Base-by-base conservation (phyloP, 2,797 vertebrate genomes). In the Coendou prehensilis region DNA sequence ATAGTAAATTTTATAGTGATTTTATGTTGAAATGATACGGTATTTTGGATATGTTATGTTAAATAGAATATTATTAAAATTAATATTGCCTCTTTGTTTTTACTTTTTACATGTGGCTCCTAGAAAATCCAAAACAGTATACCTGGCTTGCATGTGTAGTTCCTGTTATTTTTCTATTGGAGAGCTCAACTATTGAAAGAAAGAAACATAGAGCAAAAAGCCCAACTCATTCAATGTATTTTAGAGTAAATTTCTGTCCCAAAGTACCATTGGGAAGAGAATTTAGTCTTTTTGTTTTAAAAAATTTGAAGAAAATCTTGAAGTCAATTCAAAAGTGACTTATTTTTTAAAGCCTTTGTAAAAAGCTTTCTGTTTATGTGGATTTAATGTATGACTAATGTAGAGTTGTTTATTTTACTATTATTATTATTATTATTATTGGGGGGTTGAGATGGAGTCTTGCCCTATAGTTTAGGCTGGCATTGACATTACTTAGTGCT, bases 251-350 rank as follows among this genome's bases (percentile, higher is more conserved):
- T 97, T 96, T 87, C n/a, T 97, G 20, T 79, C 94, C 61, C 84
- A 91, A 85, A 90, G 96, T 97, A 45, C 89, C 90, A 75, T 75
- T 87, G 91, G 59, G 8, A 87, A 95, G 95, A 98, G 96, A 97
- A 96, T 92, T 54, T 97, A 95, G 97, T 98, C 94, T 97, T 98
- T 89, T 88, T 97, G 71, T 97, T 98, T 97, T 76, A 86, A 84
- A 96, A 78, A 47, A 76, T 94, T 97, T 67, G 47, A 96, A 90
- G 71, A 94, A 90, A 97, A 91, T 69, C 71, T 89, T 93, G n/a
- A 93, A 96, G 67, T 98, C 67, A 95, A 97, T 98, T 98, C 96
- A 96, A 98, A 98, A 90, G 80, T 2, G 84, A 59, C 86, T 97
- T 97, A 87, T 97, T 98, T 98, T 98, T 97, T 84, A 94, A 89